Evolutionary conservation across 2,113 vertebrate species (phyloP).

Genomic region (Ursus arctos): DNA sequence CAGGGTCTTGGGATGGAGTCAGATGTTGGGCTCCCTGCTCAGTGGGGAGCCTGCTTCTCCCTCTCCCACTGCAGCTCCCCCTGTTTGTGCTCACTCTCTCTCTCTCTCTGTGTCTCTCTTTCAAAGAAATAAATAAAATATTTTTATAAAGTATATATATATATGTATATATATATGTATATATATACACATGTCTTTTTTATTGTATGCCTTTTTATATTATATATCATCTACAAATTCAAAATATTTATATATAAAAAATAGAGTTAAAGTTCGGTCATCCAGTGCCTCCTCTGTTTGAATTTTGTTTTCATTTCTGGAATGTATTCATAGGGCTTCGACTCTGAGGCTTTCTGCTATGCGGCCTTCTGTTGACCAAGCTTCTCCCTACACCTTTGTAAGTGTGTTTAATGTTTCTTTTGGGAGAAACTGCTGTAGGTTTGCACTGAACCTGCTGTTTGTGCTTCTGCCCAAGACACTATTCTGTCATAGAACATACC

Average conservation of each 20-base stretch:
- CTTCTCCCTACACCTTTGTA: not conserved
- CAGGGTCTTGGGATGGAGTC: no score
- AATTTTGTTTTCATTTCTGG: not conserved
- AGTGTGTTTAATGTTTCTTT: not conserved
- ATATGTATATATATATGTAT: not conserved
- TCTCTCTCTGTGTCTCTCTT: no score
- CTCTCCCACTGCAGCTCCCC: no score
- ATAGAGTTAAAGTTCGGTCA: not conserved
- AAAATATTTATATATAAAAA: not conserved
- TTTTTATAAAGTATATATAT: not conserved
- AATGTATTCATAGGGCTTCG: not conserved
- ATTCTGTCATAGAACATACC: not conserved
- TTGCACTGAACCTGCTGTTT: not conserved
- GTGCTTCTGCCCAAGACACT: not conserved
- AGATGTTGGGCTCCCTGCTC: no score
- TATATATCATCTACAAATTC: not conserved
- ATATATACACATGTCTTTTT: not conserved
- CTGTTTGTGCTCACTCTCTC: no score
- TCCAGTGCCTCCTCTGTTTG: accelerated
- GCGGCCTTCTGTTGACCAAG: not conserved
- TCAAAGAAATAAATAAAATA: not conserved
- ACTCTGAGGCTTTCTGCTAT: not conserved
- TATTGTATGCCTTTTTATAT: not conserved
- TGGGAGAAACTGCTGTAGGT: not conserved
- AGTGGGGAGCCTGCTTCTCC: no score